phyloP scores from a whole-genome alignment of 2,888 invertebrate genomes.

The Campoletis raptor region DNA sequence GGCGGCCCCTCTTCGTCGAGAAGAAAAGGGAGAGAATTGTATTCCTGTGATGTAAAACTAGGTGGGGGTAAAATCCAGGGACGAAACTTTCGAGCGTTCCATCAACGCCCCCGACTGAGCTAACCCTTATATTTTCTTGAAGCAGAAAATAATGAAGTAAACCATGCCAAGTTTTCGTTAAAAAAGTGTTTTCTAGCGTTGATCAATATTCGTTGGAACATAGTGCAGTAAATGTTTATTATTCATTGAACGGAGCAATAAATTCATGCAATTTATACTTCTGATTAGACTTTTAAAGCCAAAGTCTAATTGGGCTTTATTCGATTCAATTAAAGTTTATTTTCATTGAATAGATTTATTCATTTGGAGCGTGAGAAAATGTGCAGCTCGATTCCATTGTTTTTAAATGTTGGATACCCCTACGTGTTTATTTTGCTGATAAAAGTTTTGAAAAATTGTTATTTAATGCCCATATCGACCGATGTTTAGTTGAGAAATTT shows the following conservation, averaged over 20 bases:
- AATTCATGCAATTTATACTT: not conserved
- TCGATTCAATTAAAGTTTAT: constrained; percentile 1
- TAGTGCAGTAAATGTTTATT: not conserved
- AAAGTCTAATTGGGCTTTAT: constrained; percentile 6
- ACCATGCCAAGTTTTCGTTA: not conserved
- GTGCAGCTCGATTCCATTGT: not conserved
- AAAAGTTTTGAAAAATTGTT: not conserved
- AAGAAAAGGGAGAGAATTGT: constrained; percentile 46
- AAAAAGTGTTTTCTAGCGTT: not conserved
- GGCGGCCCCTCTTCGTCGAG: constrained; percentile 24
- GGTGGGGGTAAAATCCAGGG: constrained; percentile 50
- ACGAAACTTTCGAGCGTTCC: constrained; percentile 49
- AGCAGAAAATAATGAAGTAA: not conserved
- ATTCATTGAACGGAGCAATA: not conserved
- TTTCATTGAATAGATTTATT: not conserved
- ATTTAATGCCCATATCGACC: not conserved
- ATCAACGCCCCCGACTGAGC: constrained; percentile 28
- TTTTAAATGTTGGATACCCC: not conserved
- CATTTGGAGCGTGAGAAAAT: constrained; percentile 3
- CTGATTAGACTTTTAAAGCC: not conserved
- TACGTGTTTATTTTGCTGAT: not conserved
- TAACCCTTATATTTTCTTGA: constrained; percentile 6
- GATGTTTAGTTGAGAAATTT: not conserved
- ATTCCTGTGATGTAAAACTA: constrained; percentile 17
- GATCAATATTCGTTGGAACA: not conserved